These are phyloP conservation scores for Dynastes maya DNA, from an alignment of 2,888 invertebrate genomes.

Conservation along the genomic window DNA sequence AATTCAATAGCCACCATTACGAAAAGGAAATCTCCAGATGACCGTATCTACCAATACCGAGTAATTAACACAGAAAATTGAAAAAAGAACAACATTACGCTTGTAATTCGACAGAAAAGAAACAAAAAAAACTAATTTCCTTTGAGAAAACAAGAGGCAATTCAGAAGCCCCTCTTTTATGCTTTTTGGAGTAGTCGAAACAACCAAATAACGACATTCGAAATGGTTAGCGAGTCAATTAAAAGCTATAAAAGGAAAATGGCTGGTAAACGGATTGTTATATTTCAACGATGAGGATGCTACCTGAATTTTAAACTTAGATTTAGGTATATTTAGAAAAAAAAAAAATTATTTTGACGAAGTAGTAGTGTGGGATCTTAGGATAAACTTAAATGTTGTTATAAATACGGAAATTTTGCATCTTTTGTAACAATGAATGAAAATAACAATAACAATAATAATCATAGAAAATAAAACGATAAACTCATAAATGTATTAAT, in stretches of 20 bases:
- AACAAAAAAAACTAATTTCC: not conserved
- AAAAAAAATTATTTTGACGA: too few species aligned
- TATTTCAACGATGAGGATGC: not conserved
- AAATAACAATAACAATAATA: too few species aligned
- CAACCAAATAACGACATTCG: constrained; percentile 2
- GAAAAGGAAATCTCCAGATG: not conserved
- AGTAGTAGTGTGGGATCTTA: too few species aligned
- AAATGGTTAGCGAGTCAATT: constrained; percentile 15
- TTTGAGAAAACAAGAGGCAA: not conserved
- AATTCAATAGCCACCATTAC: constrained; percentile 18
- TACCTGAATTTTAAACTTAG: constrained; percentile 24
- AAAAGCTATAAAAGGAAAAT: constrained; percentile 13
- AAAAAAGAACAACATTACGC: too few species aligned
- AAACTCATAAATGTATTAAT: too few species aligned
- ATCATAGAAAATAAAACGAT: too few species aligned
- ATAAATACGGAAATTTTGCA: too few species aligned
- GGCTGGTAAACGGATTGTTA: not conserved
- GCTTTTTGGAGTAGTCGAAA: not conserved
- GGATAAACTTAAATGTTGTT: too few species aligned
- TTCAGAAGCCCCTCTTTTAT: not conserved
- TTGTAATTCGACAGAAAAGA: too few species aligned
- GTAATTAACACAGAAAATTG: constrained; percentile 2
- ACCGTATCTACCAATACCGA: not conserved
- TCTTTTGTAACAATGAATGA: too few species aligned
- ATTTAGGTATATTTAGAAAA: too few species aligned